Conservation (phyloP, 2,113 vertebrate species). For the Sula dactylatra region DNA sequence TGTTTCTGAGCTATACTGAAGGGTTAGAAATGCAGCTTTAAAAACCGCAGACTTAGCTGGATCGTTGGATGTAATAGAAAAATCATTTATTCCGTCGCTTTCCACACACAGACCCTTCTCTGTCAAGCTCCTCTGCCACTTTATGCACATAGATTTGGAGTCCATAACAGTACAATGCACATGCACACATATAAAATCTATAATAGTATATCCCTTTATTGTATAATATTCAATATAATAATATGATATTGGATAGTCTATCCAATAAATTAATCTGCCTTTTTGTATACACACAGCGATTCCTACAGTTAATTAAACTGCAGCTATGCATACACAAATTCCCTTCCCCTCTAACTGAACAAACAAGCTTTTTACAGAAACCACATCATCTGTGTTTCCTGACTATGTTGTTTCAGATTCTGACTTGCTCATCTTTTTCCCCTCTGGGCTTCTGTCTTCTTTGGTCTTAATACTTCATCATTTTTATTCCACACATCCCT, state of each 20-base stretch:
- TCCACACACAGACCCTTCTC: not conserved
- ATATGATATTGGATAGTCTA: not conserved
- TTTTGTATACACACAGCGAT: not conserved
- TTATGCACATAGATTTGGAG: not conserved
- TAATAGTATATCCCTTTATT: not conserved
- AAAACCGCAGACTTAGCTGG: not conserved
- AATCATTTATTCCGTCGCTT: not conserved
- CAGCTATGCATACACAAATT: slow-evolving; percentile 7
- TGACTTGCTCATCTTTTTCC: slow-evolving; percentile 16
- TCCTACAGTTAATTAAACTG: not conserved
- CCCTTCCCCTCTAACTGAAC: not conserved
- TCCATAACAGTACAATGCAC: not conserved
- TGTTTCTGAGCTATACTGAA: not conserved
- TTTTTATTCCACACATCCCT: not conserved
- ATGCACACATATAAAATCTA: not conserved
- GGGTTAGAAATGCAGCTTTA: not conserved
- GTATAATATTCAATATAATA: not conserved
- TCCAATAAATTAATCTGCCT: not conserved
- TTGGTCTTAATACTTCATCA: not conserved
- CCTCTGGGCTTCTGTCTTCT: slow-evolving; percentile 13
- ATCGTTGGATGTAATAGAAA: not conserved
- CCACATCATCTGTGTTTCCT: slow-evolving; percentile 1
- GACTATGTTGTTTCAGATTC: slow-evolving; percentile 37
- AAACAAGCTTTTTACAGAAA: slow-evolving; percentile 40
- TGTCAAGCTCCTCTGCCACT: not conserved